phyloP scores from a whole-genome alignment of 2,113 vertebrate genomes.

The Rattus norvegicus region GRCr8 NC_086037.1:66359501-66360000 shows the following conservation, averaged over 20 bases:
- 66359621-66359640: not conserved
- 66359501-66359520: not conserved
- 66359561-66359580: too few species aligned
- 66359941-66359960: slow-evolving; percentile 78
- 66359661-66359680: slow-evolving; percentile 62
- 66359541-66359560: not conserved
- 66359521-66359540: not conserved
- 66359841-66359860: slow-evolving; percentile 83
- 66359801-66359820: slow-evolving; percentile 84
- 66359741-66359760: slow-evolving; percentile 79
- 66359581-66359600: not conserved
- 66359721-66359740: slow-evolving; percentile 74
- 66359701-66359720: slow-evolving; percentile 56
- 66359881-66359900: slow-evolving; percentile 75
- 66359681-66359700: slow-evolving; percentile 52
- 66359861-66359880: slow-evolving; percentile 84
- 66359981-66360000: slow-evolving; percentile 78
- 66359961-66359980: slow-evolving; percentile 63
- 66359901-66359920: slow-evolving; percentile 78
- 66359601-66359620: too few species aligned
- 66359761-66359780: slow-evolving; percentile 78
- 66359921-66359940: slow-evolving; percentile 75
- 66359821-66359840: slow-evolving; percentile 85
- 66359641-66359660: fast-evolving
- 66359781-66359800: slow-evolving; percentile 86